phyloP scores from a whole-genome alignment of 2,113 vertebrate species.

The Passer montanus region DNA sequence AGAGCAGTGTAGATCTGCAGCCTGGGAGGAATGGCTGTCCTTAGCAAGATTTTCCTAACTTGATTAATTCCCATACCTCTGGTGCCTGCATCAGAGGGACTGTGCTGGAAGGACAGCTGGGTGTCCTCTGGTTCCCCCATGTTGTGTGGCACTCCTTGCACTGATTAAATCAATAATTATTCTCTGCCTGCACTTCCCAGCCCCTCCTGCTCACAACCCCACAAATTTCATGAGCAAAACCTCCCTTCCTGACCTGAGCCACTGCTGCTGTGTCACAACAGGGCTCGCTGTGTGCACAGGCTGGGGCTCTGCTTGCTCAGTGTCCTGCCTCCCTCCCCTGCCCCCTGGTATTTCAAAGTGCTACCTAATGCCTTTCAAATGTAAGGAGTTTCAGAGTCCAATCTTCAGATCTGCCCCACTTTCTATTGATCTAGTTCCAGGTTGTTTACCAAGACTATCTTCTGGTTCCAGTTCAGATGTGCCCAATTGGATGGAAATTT shows the following conservation, averaged over 20 bases:
- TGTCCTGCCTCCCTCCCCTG: background rate
- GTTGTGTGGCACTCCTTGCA: background rate
- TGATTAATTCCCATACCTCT: background rate
- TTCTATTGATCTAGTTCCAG: constrained; percentile 46
- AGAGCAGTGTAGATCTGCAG: background rate
- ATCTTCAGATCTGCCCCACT: constrained; percentile 32
- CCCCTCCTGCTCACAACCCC: background rate
- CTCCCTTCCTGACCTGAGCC: background rate
- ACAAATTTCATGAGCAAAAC: fast-evolving
- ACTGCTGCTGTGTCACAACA: background rate
- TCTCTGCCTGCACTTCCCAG: background rate
- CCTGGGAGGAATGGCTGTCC: background rate
- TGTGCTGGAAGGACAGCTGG: background rate
- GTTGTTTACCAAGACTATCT: constrained; percentile 49
- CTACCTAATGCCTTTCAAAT: constrained; percentile 29
- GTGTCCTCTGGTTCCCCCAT: background rate
- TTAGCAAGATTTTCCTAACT: background rate
- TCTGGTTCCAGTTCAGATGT: constrained; percentile 57
- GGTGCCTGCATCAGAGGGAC: background rate
- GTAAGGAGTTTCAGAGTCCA: constrained; percentile 21
- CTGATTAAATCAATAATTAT: background rate
- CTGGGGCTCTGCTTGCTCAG: background rate
- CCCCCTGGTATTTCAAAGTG: background rate
- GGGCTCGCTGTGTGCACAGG: background rate
- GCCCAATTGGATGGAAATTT: constrained; percentile 61